Evolutionary conservation across 2,113 vertebrate genomes (phyloP), one percentile per base, ranked within the genome.

Genomic region (Phylloscopus whistleri): DNA sequence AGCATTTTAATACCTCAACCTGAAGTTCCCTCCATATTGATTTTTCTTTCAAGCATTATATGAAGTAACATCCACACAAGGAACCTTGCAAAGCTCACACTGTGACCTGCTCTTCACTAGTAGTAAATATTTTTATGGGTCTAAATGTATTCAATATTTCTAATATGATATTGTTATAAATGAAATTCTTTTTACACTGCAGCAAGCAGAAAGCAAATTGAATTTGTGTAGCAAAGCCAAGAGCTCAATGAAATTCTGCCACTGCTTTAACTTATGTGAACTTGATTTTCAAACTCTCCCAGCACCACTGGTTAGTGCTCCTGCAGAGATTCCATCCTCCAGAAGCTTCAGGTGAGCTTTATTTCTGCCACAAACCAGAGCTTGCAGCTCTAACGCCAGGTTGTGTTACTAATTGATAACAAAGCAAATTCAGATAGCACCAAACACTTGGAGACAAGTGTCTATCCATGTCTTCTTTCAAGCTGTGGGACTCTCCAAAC

Each of bases 401-500:
- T 13, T 43, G 27, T 0, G 0, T 12, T 3, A 63, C 4, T 18
- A 48, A 52, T 0, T 35, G 31, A 30, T 33, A 84, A 78, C 2
- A 1, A 69, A 69, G 31, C 0, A 2, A 41, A 79, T 39, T 10
- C 21, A 75, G 9, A 19, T 7, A 60, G 16, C 19, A 44, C 13
- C 19, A 75, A 63, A 19, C 22, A 22, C 51, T 4, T 30, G 16
- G n/a, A 46, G 67, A 72, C 60, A 53, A 44, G 9, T 3, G 9
- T 31, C 16, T 63, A 13, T 24, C 24, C 26, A 13, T 16, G 10
- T 27, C 49, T 44, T 41, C 8, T 28, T 56, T 41, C 66, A 73
- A 93, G 30, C 41, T 46, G 11, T 3, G 13, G 28, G 24, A 78
- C 33, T 63, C 74, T 55, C 21, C 35, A 67, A 67, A 13, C 27